These are phyloP conservation scores for Gymnobelideus leadbeateri DNA, from an alignment of 2,113 vertebrate genomes.

Conservation along the genomic window DNA sequence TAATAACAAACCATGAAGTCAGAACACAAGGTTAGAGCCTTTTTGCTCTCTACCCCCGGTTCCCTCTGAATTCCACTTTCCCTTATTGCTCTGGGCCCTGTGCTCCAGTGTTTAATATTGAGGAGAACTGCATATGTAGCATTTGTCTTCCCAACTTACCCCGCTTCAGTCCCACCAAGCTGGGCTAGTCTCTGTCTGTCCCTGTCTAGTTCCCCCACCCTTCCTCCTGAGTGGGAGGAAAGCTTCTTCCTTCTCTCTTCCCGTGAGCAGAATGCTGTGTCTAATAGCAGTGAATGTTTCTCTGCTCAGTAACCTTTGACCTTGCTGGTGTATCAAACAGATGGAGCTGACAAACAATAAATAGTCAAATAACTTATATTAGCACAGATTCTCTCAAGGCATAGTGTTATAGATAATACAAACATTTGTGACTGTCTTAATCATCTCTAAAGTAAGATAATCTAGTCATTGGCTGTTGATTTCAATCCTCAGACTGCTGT, in stretches of 20 bases:
- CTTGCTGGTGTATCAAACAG: constrained; percentile 19
- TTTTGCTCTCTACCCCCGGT: background rate
- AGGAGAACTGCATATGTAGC: background rate
- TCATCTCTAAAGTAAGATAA: constrained; percentile 50
- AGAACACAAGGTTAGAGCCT: background rate
- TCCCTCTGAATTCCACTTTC: background rate
- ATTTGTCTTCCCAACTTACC: background rate
- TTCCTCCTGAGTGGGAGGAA: background rate
- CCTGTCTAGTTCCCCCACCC: background rate
- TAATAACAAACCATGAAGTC: background rate
- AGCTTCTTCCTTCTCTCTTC: background rate
- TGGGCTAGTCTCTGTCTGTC: background rate
- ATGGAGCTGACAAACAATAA: constrained; percentile 22
- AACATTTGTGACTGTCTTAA: constrained; percentile 46
- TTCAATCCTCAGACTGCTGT: constrained; percentile 55
- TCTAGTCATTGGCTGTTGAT: constrained; percentile 62
- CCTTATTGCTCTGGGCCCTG: background rate
- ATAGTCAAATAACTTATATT: constrained; percentile 29
- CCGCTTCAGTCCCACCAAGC: background rate
- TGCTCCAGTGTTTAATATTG: background rate
- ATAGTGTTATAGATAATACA: constrained; percentile 23
- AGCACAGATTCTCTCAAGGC: constrained; percentile 35
- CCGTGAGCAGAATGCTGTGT: background rate
- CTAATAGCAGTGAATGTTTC: constrained; percentile 34
- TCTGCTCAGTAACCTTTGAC: constrained; percentile 43